A percentile compares a stretch with the other conserved stretches of the same genome.
Conservation (phyloP, 2,888 invertebrate genomes). For the Eristalinus aeneus region DNA sequence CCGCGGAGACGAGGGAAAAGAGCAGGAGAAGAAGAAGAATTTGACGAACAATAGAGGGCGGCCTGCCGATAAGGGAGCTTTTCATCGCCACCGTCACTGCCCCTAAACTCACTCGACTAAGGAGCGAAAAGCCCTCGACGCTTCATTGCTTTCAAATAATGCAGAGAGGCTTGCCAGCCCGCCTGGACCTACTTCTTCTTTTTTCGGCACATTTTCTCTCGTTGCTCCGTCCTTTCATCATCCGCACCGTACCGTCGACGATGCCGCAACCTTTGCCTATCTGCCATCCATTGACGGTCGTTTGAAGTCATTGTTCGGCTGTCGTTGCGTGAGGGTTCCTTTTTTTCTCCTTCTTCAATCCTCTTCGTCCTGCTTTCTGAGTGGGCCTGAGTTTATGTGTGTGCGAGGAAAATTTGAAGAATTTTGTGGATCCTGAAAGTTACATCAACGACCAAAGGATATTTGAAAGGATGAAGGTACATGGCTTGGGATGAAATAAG, state of each 20-base stretch:
- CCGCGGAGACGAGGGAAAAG: neutral
- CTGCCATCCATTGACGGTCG: conserved; percentile 65
- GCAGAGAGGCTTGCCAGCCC: conserved; percentile 2
- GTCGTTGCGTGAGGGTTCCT: conserved; percentile 39
- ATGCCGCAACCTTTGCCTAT: conserved; percentile 57
- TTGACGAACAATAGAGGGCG: conserved; percentile 49
- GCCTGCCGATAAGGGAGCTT: conserved; percentile 48
- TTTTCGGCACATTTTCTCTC: neutral
- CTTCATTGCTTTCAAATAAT: conserved; percentile 68
- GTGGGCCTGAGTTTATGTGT: no score
- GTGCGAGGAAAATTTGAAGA: conserved; percentile 36
- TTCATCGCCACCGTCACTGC: conserved; percentile 32
- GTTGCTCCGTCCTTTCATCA: neutral
- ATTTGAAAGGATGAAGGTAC: conserved; percentile 62
- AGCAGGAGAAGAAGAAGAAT: conserved; percentile 5
- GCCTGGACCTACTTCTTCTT: neutral
- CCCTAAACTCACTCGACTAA: conserved; percentile 15
- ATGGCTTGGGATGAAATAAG: conserved; percentile 45
- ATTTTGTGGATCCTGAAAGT: conserved; percentile 55
- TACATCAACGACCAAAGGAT: conserved; percentile 64
- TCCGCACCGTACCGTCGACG: neutral
- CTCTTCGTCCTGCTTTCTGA: neutral
- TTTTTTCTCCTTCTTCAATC: neutral
- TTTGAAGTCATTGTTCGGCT: conserved; percentile 66
- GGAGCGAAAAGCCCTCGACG: conserved; percentile 64